A percentile compares a stretch with the other conserved stretches of the same genome.
These are phyloP conservation scores for Tuta absoluta DNA, from an alignment of 2,888 invertebrate genomes.

Conservation along the genomic window DNA sequence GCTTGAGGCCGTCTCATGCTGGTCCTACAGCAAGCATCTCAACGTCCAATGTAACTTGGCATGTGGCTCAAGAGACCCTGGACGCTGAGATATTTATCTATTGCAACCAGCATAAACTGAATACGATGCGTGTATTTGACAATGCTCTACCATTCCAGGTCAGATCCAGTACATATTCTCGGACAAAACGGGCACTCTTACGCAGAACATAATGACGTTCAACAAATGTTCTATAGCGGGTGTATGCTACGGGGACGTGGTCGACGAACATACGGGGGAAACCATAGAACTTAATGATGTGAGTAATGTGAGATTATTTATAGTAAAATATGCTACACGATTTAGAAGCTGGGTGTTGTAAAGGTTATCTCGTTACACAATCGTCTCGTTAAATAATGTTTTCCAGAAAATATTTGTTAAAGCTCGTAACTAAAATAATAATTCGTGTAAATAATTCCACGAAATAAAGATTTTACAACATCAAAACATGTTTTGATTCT, in stretches of 20 bases:
- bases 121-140: not conserved
- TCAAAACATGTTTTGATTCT: too few species aligned
- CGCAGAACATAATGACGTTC: slow-evolving; percentile 99
- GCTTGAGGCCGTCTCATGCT: too few species aligned
- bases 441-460: too few species aligned
- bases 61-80: too few species aligned
- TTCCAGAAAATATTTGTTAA: too few species aligned
- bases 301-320: slow-evolving; percentile 50
- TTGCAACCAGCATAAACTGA: not conserved
- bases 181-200: slow-evolving; percentile 99
- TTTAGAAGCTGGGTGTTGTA: not conserved
- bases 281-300: slow-evolving; percentile 92
- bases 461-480: too few species aligned
- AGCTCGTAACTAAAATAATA: too few species aligned
- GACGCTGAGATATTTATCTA: not conserved
- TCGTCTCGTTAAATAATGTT: too few species aligned
- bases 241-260: slow-evolving; percentile 93
- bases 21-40: too few species aligned
- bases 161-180: slow-evolving; percentile 99
- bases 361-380: slow-evolving; percentile 5
- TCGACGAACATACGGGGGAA: slow-evolving; percentile 93
- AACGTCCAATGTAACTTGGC: too few species aligned
- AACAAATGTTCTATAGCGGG: slow-evolving; percentile 99
- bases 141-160: slow-evolving; percentile 70
- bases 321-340: not conserved